These are phyloP conservation scores for Ectobius pallidus DNA, from an alignment of 2,888 invertebrate species.

Conservation along the genomic window DNA sequence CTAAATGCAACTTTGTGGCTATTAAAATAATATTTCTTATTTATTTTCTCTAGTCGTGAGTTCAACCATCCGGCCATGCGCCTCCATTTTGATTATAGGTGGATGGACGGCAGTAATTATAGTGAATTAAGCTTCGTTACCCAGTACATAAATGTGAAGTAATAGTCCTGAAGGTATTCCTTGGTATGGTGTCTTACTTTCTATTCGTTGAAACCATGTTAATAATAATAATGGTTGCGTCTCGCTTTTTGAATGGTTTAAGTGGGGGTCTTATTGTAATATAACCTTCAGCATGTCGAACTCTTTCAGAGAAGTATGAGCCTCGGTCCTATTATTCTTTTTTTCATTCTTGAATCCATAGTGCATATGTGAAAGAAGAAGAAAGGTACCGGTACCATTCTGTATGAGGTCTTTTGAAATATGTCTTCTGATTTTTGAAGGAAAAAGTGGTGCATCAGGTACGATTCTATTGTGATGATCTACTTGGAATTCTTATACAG, in stretches of 20 bases:
- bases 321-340: too few species aligned
- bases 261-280: not conserved
- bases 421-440: too few species aligned
- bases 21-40: not conserved
- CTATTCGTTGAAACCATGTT: not conserved
- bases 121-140: slow-evolving; percentile 2
- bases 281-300: too few species aligned
- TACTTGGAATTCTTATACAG: too few species aligned
- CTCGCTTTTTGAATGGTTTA: not conserved
- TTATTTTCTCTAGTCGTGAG: not conserved
- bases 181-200: not conserved
- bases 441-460: too few species aligned
- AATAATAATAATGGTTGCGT: not conserved
- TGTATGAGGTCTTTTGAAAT: too few species aligned
- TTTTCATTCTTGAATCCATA: too few species aligned
- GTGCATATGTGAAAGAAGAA: too few species aligned
- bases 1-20: too few species aligned
- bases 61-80: not conserved
- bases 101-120: not conserved
- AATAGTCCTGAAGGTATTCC: not conserved
- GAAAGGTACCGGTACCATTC: too few species aligned
- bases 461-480: too few species aligned
- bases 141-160: not conserved
- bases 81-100: not conserved
- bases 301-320: too few species aligned